A percentile compares a stretch with the other conserved stretches of the same genome.
Evolutionary conservation across 2,113 vertebrate genomes (phyloP).

Genomic region (Phycodurus eques): DNA sequence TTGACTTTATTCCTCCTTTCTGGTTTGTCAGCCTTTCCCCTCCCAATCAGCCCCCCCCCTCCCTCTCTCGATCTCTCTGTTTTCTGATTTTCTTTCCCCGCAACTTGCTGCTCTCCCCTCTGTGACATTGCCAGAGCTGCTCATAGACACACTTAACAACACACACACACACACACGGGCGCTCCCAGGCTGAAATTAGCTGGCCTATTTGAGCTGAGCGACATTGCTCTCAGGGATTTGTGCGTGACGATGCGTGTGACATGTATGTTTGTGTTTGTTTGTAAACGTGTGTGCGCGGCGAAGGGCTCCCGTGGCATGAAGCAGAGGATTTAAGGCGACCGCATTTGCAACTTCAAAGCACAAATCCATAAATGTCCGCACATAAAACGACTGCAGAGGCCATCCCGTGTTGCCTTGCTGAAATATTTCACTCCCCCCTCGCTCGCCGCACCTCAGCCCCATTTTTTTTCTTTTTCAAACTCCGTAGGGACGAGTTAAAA

Average conservation of each 20-base stretch:
- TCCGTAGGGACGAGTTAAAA: background rate
- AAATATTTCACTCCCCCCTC: background rate
- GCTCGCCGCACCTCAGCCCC: background rate
- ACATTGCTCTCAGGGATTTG: constrained; percentile 60
- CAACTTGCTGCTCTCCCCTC: constrained; percentile 27
- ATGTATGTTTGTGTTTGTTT: constrained; percentile 20
- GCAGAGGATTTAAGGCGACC: constrained; percentile 57
- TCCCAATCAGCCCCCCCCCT: background rate
- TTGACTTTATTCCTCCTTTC: constrained; percentile 43
- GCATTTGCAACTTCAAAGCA: constrained; percentile 53
- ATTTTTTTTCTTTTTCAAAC: background rate
- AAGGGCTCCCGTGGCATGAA: constrained; percentile 50
- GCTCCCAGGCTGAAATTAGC: constrained; percentile 60
- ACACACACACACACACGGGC: constrained; percentile 34
- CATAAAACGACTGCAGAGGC: constrained; percentile 32
- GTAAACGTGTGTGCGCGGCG: constrained; percentile 26
- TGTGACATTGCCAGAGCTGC: constrained; percentile 57
- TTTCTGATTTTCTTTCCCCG: constrained; percentile 29
- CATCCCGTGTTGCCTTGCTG: constrained; percentile 23
- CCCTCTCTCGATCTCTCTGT: background rate
- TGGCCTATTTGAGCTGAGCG: constrained; percentile 61
- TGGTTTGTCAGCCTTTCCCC: constrained; percentile 19
- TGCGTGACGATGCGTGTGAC: constrained; percentile 41
- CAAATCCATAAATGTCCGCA: constrained; percentile 49
- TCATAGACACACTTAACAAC: constrained; percentile 21